These are phyloP conservation scores for Hyla sarda DNA, from an alignment of 2,113 vertebrate species.

Conservation along the genomic window DNA sequence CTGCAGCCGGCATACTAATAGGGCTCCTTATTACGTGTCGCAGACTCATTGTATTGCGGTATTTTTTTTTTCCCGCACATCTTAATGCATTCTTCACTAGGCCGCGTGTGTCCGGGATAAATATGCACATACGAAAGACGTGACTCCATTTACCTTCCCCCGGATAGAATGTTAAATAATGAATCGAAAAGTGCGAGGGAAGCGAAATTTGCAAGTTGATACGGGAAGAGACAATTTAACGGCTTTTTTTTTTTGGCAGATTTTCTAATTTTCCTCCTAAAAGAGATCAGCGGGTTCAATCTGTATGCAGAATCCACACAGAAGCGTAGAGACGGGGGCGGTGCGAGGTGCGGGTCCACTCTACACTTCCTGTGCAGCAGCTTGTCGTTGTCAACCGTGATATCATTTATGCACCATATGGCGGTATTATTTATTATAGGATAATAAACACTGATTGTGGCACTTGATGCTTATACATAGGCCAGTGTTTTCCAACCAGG, in stretches of 20 bases:
- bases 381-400: no score
- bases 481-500: no score
- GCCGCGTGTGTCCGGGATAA: neutral
- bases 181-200: conserved; percentile 26
- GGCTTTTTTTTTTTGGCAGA: neutral
- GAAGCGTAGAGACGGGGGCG: no score
- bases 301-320: neutral
- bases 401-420: neutral
- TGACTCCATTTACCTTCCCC: neutral
- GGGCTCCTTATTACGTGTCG: neutral
- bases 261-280: neutral
- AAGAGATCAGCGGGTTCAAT: neutral
- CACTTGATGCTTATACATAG: no score
- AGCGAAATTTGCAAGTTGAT: conserved; percentile 28
- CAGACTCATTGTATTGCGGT: neutral
- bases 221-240: neutral
- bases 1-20: conserved; percentile 43
- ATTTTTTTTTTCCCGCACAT: neutral
- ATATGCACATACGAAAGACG: neutral
- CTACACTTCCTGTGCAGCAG: no score
- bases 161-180: conserved; percentile 40
- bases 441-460: no score
- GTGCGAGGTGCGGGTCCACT: no score
- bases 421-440: neutral
- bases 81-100: neutral